Base-by-base conservation (phyloP, 2,888 invertebrate genomes). In the Amphipoea oculea region DNA sequence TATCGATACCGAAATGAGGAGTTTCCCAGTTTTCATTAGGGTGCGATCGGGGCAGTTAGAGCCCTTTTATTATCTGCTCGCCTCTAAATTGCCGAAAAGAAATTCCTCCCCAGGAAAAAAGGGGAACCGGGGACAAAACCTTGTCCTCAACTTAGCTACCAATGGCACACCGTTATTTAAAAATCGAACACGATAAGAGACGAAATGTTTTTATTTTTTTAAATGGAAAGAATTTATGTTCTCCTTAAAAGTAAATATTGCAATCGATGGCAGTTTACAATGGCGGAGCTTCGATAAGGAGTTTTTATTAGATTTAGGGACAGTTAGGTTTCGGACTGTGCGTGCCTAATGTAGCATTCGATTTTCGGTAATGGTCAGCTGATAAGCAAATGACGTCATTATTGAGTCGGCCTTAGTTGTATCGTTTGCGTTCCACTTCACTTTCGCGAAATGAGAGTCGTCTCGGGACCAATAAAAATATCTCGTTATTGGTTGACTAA, bases 21-120 rank as follows among this genome's bases (percentile, higher is more conserved):
- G 94, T 94, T 95, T 94, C 94, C 93, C 94, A 95, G 94, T 96
- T 97, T 97, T 96, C 97, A 97, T 97, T 96, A 96, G 95, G 95
- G 96, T 93, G 95, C 95, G 94, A 96, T 96, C 93, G 94, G 91
- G 93, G 95, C 96, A 96, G 95, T 97, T 96, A 97, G 96, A 96
- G 96, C 96, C 97, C 96, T 96, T 97, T 97, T 97, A 97, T 97
- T 97, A 97, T 97, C 97, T 96, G 92, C 95, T 95, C 94, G 95
- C 94, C 95, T 96, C 94, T 96, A 96, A 97, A 97, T 97, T 97
- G 96, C 96, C 95, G 93, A 97, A 97, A 96, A 96, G 95, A 96
- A 97, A 96, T 96, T 95, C 94, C 93, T 94, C 93, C 94, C 94
- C 92, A 92, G 91, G 93, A 94, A 95, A 95, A 96, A 96, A 94